A percentile compares a stretch with the other conserved stretches of the same genome.
Conservation (phyloP, 1,140 invertebrate genomes). For the Delia radicum region DNA sequence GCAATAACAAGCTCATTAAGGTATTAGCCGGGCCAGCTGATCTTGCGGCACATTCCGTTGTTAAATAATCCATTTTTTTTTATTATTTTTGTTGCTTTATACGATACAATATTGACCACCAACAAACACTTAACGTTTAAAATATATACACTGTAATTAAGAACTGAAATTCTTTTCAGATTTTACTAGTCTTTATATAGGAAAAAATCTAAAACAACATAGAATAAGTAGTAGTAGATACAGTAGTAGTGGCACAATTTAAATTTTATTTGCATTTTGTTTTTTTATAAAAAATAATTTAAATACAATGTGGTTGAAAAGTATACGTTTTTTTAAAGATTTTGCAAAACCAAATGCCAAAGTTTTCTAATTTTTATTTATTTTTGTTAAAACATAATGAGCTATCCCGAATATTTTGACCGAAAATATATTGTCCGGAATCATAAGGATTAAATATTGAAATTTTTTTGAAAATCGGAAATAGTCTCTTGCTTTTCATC, state of each 20-base stretch:
- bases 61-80: slow-evolving; percentile 45
- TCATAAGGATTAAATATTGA: too few species aligned
- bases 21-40: slow-evolving; percentile 56
- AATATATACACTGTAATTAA: background rate
- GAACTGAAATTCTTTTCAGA: background rate
- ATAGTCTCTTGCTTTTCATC: too few species aligned
- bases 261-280: background rate
- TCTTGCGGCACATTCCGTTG: slow-evolving; percentile 47
- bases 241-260: too few species aligned
- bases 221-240: background rate
- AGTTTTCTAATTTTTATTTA: too few species aligned
- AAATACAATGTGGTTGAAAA: too few species aligned
- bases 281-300: background rate
- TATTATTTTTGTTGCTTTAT: background rate
- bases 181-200: background rate
- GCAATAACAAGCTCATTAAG: slow-evolving; percentile 60
- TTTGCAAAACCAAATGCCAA: too few species aligned
- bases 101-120: background rate
- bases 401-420: too few species aligned
- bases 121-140: background rate
- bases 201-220: background rate
- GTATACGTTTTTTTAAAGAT: too few species aligned
- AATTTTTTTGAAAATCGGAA: too few species aligned
- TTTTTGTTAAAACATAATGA: too few species aligned
- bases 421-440: too few species aligned